Base-by-base conservation (phyloP, 2,888 invertebrate species). In the Athalia circularis region DNA sequence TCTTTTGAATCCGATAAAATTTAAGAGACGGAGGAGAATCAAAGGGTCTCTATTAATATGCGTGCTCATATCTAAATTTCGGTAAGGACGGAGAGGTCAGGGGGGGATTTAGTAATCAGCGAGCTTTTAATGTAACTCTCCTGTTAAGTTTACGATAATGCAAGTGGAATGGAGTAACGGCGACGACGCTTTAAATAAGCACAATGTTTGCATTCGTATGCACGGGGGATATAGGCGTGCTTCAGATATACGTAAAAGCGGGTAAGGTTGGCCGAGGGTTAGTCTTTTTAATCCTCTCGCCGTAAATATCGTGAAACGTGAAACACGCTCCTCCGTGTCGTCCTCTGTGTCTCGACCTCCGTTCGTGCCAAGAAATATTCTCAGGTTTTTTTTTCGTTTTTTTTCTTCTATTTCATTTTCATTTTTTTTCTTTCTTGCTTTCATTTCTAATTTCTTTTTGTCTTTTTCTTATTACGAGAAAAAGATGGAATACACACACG, bases 121-220 rank as follows among this genome's bases (percentile, higher is more conserved):
- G 62, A 75, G 75, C 75, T 75, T 62, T 75, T 75, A 75, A 75
- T 75, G 75, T 50, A 11, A 61, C 62, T 9, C 59, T 61, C 11
- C 15, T 29, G 29, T 11, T 8, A 45, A 83, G 81, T 85, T 85
- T 83, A 84, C 85, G 83, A 86, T 79, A 82, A 76, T 57, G 79
- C 79, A 81, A 79, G 81, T 81, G 80, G 83, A 82, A 82, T 85
- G 43, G 75, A 83, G 78, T 80, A 79, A 29, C 29, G 29, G 29
- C 29, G 29, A 29, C 29, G 29, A 29, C 29, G 85, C 85, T 86
- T 85, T 86, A 86, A 86, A 86, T 85, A 86, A 86, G 84, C 86
- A 83, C 84, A 83, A 83, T 86, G 86, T 86, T 86, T 86, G 85
- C 84, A 82, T 81, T 85, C 80, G 84, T 80, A 85, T 72, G 29